phyloP scores from a whole-genome alignment of 1,140 invertebrate species.

The Drosophila pseudoananassae region DNA sequence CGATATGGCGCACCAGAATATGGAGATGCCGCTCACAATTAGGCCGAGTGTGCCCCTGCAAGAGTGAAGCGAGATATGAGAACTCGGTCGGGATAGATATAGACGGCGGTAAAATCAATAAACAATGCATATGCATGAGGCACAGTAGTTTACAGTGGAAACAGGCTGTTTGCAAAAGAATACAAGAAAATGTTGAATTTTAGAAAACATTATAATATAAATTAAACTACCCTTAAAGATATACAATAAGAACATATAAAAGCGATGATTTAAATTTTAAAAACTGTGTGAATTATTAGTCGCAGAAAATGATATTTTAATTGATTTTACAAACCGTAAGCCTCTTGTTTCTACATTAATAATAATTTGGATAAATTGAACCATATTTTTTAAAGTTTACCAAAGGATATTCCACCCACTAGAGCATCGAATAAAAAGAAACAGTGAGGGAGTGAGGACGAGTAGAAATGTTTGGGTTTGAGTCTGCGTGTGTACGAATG shows the following conservation, averaged over 20 bases:
- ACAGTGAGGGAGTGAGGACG: constrained; percentile 3
- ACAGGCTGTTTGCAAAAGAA: not conserved
- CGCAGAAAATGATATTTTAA: no score
- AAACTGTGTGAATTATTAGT: no score
- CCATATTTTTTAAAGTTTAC: not conserved
- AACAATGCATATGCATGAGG: constrained; percentile 79
- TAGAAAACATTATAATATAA: not conserved
- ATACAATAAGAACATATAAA: no score
- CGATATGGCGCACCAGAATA: constrained; percentile 93
- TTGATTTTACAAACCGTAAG: no score
- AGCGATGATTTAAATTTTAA: no score
- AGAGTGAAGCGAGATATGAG: constrained; percentile 53
- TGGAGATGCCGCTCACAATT: constrained; percentile 87
- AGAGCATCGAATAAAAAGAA: constrained; percentile 38
- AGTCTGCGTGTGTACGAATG: constrained; percentile 62
- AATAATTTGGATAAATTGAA: no score
- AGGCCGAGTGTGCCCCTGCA: constrained; percentile 85
- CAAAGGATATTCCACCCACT: constrained; percentile 15
- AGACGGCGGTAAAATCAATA: constrained; percentile 66
- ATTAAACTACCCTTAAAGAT: no score
- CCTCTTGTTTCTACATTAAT: no score
- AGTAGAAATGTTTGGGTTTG: constrained; percentile 8
- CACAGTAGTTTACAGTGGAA: not conserved
- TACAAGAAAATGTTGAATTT: not conserved
- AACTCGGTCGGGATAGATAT: constrained; percentile 45